A percentile compares a stretch with the other conserved stretches of the same genome.
phyloP scores from a whole-genome alignment of 2,113 vertebrate species.

The Chionomys nivalis region DNA sequence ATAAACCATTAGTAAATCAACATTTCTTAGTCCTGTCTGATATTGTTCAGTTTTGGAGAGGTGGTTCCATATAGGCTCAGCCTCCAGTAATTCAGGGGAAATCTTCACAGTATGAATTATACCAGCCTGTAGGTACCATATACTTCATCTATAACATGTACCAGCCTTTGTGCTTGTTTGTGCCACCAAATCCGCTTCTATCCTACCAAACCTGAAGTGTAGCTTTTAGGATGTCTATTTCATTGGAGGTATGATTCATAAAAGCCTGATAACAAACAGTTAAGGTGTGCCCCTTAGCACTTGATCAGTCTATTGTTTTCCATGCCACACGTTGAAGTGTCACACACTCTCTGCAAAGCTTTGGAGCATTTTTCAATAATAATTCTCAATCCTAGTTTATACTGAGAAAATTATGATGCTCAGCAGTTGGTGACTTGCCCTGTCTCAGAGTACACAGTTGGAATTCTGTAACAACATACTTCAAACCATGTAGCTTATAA shows the following conservation, averaged over 20 bases:
- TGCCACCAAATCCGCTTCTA: background rate
- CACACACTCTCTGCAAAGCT: background rate
- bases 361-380: background rate
- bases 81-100: background rate
- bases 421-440: background rate
- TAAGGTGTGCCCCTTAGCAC: background rate
- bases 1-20: background rate
- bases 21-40: constrained; percentile 1
- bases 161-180: background rate
- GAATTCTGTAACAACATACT: background rate
- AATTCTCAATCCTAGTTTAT: background rate
- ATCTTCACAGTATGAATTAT: background rate
- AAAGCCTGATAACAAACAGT: background rate
- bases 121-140: background rate
- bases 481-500: background rate
- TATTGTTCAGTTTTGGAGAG: too few species aligned
- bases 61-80: background rate
- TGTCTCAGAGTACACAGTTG: background rate
- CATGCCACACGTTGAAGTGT: background rate
- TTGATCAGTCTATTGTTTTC: background rate
- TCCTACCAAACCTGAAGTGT: background rate
- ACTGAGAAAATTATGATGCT: background rate
- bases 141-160: background rate
- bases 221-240: background rate
- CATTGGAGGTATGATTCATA: constrained; percentile 1